Percentiles rank a stretch among this genome's conserved stretches.
phyloP scores from a whole-genome alignment of 2,113 vertebrate genomes.

The Argyrosomus japonicus region DNA sequence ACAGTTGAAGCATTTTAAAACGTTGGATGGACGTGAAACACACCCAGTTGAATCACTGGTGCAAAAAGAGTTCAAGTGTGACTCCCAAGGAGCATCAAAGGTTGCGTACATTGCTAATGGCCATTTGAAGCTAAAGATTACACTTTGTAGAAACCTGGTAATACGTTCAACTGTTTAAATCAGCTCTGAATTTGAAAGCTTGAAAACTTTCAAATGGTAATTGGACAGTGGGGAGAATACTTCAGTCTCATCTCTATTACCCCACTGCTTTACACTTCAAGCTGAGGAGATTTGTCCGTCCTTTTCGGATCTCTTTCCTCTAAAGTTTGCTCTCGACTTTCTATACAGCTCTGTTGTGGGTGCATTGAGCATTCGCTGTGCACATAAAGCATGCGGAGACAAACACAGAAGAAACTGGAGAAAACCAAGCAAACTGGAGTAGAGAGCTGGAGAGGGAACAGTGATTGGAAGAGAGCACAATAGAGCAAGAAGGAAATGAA shows the following conservation, averaged over 20 bases:
- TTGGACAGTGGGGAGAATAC: slow-evolving; percentile 6
- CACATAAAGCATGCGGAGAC: slow-evolving; percentile 8
- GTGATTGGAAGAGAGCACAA: slow-evolving; percentile 44
- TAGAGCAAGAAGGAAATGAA: slow-evolving; percentile 51
- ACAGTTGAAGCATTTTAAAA: neutral
- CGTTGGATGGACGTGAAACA: neutral
- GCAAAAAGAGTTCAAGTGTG: neutral
- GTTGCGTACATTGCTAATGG: accelerated
- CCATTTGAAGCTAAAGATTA: neutral
- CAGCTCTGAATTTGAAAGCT: too few relatives aligned
- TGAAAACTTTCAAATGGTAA: neutral
- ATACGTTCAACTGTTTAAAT: neutral
- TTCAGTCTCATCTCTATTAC: neutral
- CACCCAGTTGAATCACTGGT: neutral
- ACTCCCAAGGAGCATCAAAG: neutral
- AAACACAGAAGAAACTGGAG: slow-evolving; percentile 34
- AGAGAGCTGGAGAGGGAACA: slow-evolving; percentile 9
- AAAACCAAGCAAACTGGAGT: slow-evolving; percentile 10
- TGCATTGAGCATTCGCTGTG: neutral
- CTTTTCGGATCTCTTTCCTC: neutral
- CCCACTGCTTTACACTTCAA: neutral
- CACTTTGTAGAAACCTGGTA: neutral
- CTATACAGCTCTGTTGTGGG: neutral
- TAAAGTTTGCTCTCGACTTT: slow-evolving; percentile 14
- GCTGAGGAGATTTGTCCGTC: neutral